A percentile compares a stretch with the other conserved stretches of the same genome.
Conservation (phyloP, 2,888 invertebrate genomes). For the Chymomyza fuscimana region DNA sequence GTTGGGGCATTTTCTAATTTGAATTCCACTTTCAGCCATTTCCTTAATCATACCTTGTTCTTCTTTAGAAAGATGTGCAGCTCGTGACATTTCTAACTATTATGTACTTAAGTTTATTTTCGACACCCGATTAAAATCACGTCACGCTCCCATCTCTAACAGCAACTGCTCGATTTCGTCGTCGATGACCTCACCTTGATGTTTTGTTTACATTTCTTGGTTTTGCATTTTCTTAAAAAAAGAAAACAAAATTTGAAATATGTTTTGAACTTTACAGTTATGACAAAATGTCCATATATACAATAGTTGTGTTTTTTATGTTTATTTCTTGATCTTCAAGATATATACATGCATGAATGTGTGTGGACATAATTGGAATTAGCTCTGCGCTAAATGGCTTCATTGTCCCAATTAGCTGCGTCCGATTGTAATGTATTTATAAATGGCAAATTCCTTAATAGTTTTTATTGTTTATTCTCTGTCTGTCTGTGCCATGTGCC, state of each 20-base stretch:
- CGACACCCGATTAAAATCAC: no score
- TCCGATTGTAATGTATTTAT: background rate
- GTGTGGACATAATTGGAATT: background rate
- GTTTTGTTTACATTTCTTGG: slow-evolving; percentile 38
- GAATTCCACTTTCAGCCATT: no score
- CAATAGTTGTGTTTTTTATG: background rate
- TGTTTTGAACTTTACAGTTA: slow-evolving; percentile 8
- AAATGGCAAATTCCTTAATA: background rate
- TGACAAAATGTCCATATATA: slow-evolving; percentile 8
- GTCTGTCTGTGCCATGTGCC: background rate
- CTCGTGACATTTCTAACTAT: no score
- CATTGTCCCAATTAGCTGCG: background rate
- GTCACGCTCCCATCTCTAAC: no score
- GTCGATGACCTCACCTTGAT: slow-evolving; percentile 42
- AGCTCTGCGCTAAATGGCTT: background rate
- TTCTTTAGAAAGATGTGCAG: no score
- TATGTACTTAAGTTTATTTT: no score
- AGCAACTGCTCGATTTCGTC: background rate
- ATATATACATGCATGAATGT: background rate
- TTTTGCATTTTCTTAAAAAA: slow-evolving; percentile 15
- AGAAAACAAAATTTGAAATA: background rate
- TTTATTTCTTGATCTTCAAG: background rate
- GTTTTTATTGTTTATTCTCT: background rate
- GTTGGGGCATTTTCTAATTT: no score
- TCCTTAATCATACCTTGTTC: no score